Evolutionary conservation across 2,888 invertebrate species (phyloP).

Genomic region (Clistopyga incitator): DNA sequence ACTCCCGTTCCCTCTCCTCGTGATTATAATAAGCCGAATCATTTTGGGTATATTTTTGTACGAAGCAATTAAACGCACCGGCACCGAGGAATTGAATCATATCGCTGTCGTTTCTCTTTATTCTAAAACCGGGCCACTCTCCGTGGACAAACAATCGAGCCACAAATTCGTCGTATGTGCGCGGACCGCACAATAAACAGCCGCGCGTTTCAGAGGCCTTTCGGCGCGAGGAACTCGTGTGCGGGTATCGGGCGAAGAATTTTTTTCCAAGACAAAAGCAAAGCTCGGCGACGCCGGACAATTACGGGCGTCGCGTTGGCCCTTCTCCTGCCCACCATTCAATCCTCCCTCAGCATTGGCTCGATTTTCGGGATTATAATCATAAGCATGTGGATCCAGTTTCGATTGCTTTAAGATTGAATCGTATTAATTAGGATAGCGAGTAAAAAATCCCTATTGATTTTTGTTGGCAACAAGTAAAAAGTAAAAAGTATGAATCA

Average conservation of each 20-base stretch:
- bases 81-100: conserved; percentile 43
- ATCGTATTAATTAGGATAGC: no score
- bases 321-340: conserved; percentile 68
- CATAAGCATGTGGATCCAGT: background rate
- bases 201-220: conserved; percentile 3
- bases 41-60: conserved; percentile 32
- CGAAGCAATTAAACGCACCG: conserved; percentile 48
- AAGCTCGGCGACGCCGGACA: conserved; percentile 70
- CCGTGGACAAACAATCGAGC: conserved; percentile 33
- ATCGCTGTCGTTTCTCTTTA: conserved; percentile 23
- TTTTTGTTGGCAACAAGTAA: no score
- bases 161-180: conserved; percentile 40
- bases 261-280: conserved; percentile 62
- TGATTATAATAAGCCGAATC: conserved; percentile 58
- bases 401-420: no score
- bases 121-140: conserved; percentile 46
- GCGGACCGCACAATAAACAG: background rate
- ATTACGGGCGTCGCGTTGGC: conserved; percentile 76
- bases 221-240: conserved; percentile 47
- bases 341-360: conserved; percentile 17
- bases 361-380: conserved; percentile 44
- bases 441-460: no score
- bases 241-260: conserved; percentile 64
- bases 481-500: no score
- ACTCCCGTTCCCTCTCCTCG: background rate